Percentiles rank a stretch among this genome's conserved stretches.
These are phyloP conservation scores for Isaurus tuberculatus DNA, from an alignment of 92 coral and sea anemone genomes.

Conservation along the genomic window DNA sequence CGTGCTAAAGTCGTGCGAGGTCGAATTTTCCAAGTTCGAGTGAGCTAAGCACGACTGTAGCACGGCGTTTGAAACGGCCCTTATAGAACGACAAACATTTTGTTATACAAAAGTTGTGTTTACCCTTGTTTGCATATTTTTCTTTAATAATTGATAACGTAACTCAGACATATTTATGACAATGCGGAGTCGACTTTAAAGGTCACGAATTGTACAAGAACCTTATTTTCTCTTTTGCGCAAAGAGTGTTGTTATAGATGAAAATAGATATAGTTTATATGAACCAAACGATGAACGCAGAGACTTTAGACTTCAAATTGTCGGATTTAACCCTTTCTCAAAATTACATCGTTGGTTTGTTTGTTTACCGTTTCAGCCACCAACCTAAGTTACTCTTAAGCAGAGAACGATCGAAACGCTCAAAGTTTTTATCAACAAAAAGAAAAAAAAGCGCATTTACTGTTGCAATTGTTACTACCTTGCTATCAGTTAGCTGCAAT, in stretches of 20 bases:
- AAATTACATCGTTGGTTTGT: conserved; percentile 23
- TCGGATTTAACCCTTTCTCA: not conserved
- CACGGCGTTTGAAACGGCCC: too few relatives aligned
- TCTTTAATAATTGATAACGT: not conserved
- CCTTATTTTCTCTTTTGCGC: too few relatives aligned
- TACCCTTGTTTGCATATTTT: conserved; percentile 21
- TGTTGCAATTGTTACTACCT: not conserved
- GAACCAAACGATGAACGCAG: not conserved
- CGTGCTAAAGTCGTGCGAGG: not conserved
- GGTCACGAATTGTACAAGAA: conserved; percentile 36
- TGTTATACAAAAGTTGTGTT: not conserved
- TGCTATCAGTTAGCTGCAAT: not conserved
- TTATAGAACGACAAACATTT: not conserved
- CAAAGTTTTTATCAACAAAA: not conserved
- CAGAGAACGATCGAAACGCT: conserved; percentile 18
- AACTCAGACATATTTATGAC: conserved; percentile 36
- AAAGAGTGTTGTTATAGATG: too few relatives aligned
- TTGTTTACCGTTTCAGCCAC: conserved; percentile 1
- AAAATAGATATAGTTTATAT: too few relatives aligned
- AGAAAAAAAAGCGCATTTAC: not conserved
- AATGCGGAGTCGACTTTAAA: not conserved
- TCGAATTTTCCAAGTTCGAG: too few relatives aligned
- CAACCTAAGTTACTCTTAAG: conserved; percentile 9
- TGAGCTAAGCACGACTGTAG: too few relatives aligned
- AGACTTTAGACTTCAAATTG: not conserved